These are phyloP conservation scores for Leucoraja ocellata DNA, from an alignment of 2,797 vertebrate species.

Conservation along the genomic window DNA sequence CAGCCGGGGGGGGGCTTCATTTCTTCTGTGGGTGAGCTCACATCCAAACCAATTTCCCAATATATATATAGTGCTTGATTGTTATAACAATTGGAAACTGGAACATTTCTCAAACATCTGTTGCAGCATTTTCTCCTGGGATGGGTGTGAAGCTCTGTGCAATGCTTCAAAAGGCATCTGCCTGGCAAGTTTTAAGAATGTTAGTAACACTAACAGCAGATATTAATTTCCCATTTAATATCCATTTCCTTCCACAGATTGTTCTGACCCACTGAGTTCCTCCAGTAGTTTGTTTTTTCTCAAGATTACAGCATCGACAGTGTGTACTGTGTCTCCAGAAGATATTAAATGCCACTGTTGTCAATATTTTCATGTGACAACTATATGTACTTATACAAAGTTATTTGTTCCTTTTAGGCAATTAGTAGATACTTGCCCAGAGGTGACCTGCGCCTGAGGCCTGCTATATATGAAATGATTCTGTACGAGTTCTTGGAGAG, in stretches of 20 bases:
- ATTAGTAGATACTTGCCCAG: conserved; percentile 93
- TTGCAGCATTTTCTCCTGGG: conserved; percentile 41
- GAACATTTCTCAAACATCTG: not conserved
- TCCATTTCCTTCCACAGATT: too few relatives aligned
- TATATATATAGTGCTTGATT: not conserved
- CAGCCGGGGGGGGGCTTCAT: not conserved
- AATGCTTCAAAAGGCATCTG: conserved; percentile 41
- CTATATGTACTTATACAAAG: not conserved
- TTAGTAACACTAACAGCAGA: not conserved
- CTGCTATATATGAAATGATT: conserved; percentile 97
- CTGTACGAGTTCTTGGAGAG: conserved; percentile 91
- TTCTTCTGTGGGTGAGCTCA: not conserved
- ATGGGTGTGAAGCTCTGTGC: conserved; percentile 48
- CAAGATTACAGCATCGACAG: too few relatives aligned
- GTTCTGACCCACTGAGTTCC: too few relatives aligned
- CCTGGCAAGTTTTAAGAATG: not conserved
- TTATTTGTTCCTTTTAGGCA: conserved; percentile 59
- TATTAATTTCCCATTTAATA: not conserved
- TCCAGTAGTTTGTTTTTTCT: too few relatives aligned
- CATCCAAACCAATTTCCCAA: not conserved
- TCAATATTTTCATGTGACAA: not conserved
- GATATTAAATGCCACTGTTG: not conserved
- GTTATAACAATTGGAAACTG: not conserved
- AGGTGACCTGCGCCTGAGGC: conserved; percentile 85
- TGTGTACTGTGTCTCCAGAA: too few relatives aligned